phyloP scores from a whole-genome alignment of 2,797 vertebrate species.

The Eleutherodactylus coqui region DNA sequence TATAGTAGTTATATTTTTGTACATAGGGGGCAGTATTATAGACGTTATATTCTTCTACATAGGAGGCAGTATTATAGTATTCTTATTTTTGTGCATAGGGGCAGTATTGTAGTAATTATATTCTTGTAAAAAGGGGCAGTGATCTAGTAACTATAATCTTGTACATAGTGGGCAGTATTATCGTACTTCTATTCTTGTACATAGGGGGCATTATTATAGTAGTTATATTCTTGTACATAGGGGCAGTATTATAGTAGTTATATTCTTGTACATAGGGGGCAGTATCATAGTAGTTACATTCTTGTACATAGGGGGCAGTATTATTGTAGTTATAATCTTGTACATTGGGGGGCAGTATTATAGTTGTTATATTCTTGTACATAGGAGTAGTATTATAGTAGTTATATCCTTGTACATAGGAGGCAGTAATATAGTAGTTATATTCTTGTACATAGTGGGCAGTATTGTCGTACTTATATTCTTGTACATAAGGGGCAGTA shows the following conservation, averaged over 20 bases:
- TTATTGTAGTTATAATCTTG: background rate
- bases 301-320: too few relatives aligned
- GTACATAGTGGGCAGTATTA: too few relatives aligned
- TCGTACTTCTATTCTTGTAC: too few relatives aligned
- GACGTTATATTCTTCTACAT: too few relatives aligned
- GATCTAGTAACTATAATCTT: too few relatives aligned
- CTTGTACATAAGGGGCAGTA: background rate
- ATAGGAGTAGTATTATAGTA: background rate
- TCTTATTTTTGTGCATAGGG: too few relatives aligned
- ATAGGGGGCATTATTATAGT: background rate
- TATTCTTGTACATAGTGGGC: background rate
- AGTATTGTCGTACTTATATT: background rate
- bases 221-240: background rate
- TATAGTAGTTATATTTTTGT: too few relatives aligned
- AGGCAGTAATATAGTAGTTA: too few relatives aligned
- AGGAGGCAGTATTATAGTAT: too few relatives aligned
- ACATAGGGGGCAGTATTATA: too few relatives aligned
- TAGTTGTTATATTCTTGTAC: conserved; percentile 1
- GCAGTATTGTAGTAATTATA: too few relatives aligned
- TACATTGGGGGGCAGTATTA: background rate
- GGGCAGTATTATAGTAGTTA: conserved; percentile 1
- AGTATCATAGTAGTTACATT: background rate
- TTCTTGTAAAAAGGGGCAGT: too few relatives aligned
- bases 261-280: background rate
- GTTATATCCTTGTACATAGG: background rate